Evolutionary conservation across 2,797 vertebrate species (phyloP).

Genomic region (Cryptoblepharus egeriae): DNA sequence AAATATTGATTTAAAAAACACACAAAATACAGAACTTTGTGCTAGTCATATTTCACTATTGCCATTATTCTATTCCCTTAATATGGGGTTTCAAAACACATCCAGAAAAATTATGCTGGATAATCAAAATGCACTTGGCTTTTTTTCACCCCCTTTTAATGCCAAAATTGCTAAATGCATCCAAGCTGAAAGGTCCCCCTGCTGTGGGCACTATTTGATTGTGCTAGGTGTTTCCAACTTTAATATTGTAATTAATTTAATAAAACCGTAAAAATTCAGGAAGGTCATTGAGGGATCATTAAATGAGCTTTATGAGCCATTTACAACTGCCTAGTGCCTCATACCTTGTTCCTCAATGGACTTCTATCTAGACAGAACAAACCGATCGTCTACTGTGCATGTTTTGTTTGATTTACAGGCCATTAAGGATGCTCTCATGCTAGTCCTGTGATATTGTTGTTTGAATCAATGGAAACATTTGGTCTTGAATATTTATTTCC

Average conservation of each 20-base stretch:
- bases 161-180: background rate
- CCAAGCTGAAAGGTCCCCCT: background rate
- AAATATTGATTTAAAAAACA: background rate
- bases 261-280: conserved; percentile 28
- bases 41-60: background rate
- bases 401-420: conserved; percentile 29
- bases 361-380: background rate
- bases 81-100: background rate
- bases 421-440: conserved; percentile 2
- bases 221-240: background rate
- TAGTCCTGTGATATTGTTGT: conserved; percentile 29
- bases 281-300: conserved; percentile 17
- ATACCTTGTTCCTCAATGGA: conserved; percentile 11
- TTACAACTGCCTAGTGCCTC: background rate
- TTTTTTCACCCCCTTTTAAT: background rate
- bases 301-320: conserved; percentile 38
- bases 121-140: background rate
- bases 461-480: conserved; percentile 50
- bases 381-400: conserved; percentile 6
- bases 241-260: conserved; percentile 32
- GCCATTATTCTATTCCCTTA: background rate
- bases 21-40: too few relatives aligned
- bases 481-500: conserved; percentile 57
- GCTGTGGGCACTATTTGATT: background rate
- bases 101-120: background rate